phyloP scores from a whole-genome alignment of 2,797 vertebrate genomes.

The Malacoctenus gilli region DNA sequence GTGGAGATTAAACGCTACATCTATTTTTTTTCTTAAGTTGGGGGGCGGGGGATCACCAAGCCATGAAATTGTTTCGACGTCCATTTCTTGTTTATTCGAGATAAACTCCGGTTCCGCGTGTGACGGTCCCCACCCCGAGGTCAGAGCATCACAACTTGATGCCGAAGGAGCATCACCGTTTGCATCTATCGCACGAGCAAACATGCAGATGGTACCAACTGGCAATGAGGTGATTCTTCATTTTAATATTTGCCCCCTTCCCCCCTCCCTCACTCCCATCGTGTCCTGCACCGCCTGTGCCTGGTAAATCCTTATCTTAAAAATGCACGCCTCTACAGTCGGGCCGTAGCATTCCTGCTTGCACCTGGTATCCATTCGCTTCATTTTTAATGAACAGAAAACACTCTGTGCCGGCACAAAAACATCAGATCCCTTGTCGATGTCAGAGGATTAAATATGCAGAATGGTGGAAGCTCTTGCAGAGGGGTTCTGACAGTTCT shows the following conservation, averaged over 20 bases:
- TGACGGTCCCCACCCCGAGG: slow-evolving; percentile 35
- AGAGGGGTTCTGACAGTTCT: slow-evolving; percentile 23
- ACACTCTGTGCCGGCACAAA: slow-evolving; percentile 51
- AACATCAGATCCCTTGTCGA: slow-evolving; percentile 54
- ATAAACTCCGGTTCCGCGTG: slow-evolving; percentile 33
- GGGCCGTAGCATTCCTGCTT: slow-evolving; percentile 47
- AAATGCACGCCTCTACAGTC: slow-evolving; percentile 40
- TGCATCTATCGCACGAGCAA: slow-evolving; percentile 20
- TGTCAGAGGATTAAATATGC: slow-evolving; percentile 64
- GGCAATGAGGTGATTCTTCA: slow-evolving; percentile 23
- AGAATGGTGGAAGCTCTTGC: slow-evolving; percentile 27
- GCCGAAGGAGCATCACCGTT: slow-evolving; percentile 20
- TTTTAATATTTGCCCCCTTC: slow-evolving; percentile 1
- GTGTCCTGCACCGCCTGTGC: slow-evolving; percentile 9
- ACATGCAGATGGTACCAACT: slow-evolving; percentile 14
- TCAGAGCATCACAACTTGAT: slow-evolving; percentile 11
- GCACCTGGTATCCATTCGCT: slow-evolving; percentile 73
- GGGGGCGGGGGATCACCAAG: slow-evolving; percentile 24
- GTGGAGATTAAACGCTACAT: slow-evolving; percentile 43
- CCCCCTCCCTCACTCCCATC: too few species aligned
- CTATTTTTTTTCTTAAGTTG: slow-evolving; percentile 44
- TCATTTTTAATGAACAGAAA: slow-evolving; percentile 78
- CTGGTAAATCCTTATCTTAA: slow-evolving; percentile 69
- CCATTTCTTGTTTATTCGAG: slow-evolving; percentile 46
- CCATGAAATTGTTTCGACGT: slow-evolving; percentile 57